Conservation (phyloP, 2,888 invertebrate genomes). For the Drosophila setosimentum region DNA sequence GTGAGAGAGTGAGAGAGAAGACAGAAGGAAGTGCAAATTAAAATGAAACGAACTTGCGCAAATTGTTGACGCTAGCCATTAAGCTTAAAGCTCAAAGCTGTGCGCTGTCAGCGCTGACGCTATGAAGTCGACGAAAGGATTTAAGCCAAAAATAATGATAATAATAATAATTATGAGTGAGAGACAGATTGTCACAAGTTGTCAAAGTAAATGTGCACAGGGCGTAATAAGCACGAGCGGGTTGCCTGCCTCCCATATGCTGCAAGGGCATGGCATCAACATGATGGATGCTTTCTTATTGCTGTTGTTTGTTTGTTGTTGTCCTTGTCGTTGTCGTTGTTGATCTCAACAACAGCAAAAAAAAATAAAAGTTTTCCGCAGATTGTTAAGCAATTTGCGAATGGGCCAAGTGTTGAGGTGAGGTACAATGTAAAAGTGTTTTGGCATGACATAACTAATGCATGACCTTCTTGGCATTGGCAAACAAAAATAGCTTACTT, state of each 20-base stretch:
- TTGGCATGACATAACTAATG: slow-evolving; percentile 10
- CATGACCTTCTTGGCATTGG: neutral
- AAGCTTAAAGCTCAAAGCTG: slow-evolving; percentile 63
- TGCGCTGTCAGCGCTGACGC: slow-evolving; percentile 60
- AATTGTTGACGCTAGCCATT: slow-evolving; percentile 69
- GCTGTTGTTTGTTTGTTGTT: neutral
- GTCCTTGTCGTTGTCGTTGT: slow-evolving; percentile 10
- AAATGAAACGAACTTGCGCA: slow-evolving; percentile 59
- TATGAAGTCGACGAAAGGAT: slow-evolving; percentile 65
- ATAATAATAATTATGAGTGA: slow-evolving; percentile 65
- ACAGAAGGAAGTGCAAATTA: slow-evolving; percentile 47
- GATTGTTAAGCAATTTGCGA: slow-evolving; percentile 29
- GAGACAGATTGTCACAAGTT: slow-evolving; percentile 76
- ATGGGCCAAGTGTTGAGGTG: neutral
- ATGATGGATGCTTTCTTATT: slow-evolving; percentile 21
- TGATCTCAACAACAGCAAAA: too few species aligned
- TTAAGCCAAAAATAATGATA: slow-evolving; percentile 73
- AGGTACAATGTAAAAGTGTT: slow-evolving; percentile 16
- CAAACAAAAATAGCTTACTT: neutral
- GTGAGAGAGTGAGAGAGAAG: neutral
- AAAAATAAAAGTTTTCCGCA: slow-evolving; percentile 8
- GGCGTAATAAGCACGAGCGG: slow-evolving; percentile 32
- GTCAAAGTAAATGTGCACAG: slow-evolving; percentile 56
- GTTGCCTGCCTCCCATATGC: neutral
- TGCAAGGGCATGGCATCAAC: slow-evolving; percentile 13